These are phyloP conservation scores for Tetramorium alpestre DNA, from an alignment of 1,140 invertebrate genomes.

Conservation along the genomic window DNA sequence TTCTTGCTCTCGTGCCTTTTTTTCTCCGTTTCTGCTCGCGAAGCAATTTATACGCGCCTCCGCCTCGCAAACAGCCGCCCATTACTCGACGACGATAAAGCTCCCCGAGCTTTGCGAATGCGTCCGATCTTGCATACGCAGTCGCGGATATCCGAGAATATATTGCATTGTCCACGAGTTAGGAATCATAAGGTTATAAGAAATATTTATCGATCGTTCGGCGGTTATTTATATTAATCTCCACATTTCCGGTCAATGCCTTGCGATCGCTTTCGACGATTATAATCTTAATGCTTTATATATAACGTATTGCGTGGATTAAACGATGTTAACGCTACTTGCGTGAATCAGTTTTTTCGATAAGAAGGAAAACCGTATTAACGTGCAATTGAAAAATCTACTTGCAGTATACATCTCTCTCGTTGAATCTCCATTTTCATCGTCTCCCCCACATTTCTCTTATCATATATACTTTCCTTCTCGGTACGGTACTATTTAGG, in stretches of 20 bases:
- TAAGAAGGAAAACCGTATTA: slow-evolving; percentile 50
- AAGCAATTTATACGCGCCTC: slow-evolving; percentile 77
- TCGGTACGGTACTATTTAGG: slow-evolving; percentile 27
- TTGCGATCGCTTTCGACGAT: background rate
- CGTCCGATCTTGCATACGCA: slow-evolving; percentile 58
- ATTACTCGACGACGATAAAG: slow-evolving; percentile 75
- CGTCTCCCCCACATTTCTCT: slow-evolving; percentile 18
- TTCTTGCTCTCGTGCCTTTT: slow-evolving; percentile 22
- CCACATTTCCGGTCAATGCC: background rate
- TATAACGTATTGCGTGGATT: background rate
- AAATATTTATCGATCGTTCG: slow-evolving; percentile 33
- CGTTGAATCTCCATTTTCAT: slow-evolving; percentile 1
- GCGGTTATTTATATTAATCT: slow-evolving; percentile 45
- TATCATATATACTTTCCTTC: slow-evolving; percentile 54
- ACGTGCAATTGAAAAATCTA: slow-evolving; percentile 60
- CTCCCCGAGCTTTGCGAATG: slow-evolving; percentile 58
- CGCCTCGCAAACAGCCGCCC: slow-evolving; percentile 73
- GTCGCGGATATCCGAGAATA: slow-evolving; percentile 32
- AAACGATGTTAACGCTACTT: slow-evolving; percentile 1
- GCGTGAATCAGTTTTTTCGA: slow-evolving; percentile 46
- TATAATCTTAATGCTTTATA: background rate
- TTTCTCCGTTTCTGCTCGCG: slow-evolving; percentile 63
- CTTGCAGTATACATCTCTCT: slow-evolving; percentile 31
- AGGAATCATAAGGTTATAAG: slow-evolving; percentile 61
- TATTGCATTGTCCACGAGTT: slow-evolving; percentile 64